phyloP scores from a whole-genome alignment of 2,888 invertebrate species.

The Phanerotoma sp. region DNA sequence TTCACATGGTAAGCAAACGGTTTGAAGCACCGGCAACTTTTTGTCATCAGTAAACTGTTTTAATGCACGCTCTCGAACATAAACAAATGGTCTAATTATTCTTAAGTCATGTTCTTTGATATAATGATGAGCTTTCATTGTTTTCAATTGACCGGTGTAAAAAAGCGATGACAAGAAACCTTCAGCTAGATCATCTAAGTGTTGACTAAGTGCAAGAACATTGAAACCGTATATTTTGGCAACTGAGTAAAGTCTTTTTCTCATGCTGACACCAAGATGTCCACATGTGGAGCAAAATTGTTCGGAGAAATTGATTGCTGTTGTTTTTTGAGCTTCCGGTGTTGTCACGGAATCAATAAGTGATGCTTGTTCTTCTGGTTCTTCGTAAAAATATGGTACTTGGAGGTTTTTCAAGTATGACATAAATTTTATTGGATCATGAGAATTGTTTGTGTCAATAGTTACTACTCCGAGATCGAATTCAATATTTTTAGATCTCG shows the following conservation, averaged over 20 bases:
- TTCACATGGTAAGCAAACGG: constrained; percentile 56
- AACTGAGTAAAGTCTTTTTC: constrained; percentile 74
- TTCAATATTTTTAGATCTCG: constrained; percentile 71
- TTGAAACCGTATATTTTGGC: constrained; percentile 79
- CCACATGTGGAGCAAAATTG: constrained; percentile 29
- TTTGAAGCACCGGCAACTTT: constrained; percentile 70
- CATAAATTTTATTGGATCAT: constrained; percentile 64
- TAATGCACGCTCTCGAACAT: constrained; percentile 77
- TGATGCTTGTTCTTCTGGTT: constrained; percentile 67
- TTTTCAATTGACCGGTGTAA: constrained; percentile 75
- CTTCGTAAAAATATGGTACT: constrained; percentile 66
- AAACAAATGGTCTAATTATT: constrained; percentile 84
- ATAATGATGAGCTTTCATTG: constrained; percentile 79
- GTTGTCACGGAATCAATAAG: constrained; percentile 57
- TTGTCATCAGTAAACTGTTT: constrained; percentile 74
- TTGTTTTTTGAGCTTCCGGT: neutral
- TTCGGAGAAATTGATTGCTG: constrained; percentile 11
- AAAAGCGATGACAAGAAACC: constrained; percentile 80
- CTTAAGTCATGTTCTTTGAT: constrained; percentile 79
- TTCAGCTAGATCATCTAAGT: constrained; percentile 80
- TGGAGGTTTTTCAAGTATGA: constrained; percentile 62
- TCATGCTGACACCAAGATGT: constrained; percentile 36
- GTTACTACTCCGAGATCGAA: constrained; percentile 76
- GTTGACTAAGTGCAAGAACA: constrained; percentile 85
- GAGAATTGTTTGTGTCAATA: constrained; percentile 69